A percentile compares a stretch with the other conserved stretches of the same genome.
phyloP scores from a whole-genome alignment of 2,888 invertebrate genomes.

The Troilus luridus region DNA sequence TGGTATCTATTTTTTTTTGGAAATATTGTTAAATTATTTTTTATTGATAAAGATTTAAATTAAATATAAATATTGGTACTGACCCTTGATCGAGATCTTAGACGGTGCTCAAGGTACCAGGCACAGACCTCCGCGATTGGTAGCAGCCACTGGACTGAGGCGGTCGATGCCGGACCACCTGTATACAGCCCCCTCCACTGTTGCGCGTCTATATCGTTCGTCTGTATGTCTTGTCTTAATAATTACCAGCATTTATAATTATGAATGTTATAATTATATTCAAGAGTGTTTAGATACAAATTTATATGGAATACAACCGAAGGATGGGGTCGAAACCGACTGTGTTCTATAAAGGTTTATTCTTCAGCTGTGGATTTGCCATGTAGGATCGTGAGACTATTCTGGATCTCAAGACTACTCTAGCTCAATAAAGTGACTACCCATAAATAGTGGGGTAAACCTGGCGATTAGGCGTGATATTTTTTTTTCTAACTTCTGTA shows the following conservation, averaged over 20 bases:
- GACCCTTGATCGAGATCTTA: constrained; percentile 38
- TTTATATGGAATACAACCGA: no score
- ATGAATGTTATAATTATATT: background rate
- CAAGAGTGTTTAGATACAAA: background rate
- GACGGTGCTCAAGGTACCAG: background rate
- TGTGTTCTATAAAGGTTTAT: no score
- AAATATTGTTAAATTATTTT: background rate
- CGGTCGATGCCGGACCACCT: constrained; percentile 40
- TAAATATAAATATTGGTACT: background rate
- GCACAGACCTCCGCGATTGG: background rate
- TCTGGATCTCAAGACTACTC: no score
- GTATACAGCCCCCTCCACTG: constrained; percentile 47
- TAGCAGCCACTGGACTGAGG: constrained; percentile 40
- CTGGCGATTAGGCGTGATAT: no score
- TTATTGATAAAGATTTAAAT: background rate
- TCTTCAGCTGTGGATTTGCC: no score
- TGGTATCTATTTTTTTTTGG: background rate
- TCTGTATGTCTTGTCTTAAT: background rate
- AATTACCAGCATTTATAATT: background rate
- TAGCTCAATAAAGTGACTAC: no score
- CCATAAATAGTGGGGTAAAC: no score
- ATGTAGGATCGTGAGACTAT: no score
- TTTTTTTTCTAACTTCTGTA: no score
- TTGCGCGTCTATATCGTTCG: background rate
- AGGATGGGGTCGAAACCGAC: no score